These are phyloP conservation scores for Andrena hattorfiana DNA, from an alignment of 2,888 invertebrate genomes.

Conservation along the genomic window DNA sequence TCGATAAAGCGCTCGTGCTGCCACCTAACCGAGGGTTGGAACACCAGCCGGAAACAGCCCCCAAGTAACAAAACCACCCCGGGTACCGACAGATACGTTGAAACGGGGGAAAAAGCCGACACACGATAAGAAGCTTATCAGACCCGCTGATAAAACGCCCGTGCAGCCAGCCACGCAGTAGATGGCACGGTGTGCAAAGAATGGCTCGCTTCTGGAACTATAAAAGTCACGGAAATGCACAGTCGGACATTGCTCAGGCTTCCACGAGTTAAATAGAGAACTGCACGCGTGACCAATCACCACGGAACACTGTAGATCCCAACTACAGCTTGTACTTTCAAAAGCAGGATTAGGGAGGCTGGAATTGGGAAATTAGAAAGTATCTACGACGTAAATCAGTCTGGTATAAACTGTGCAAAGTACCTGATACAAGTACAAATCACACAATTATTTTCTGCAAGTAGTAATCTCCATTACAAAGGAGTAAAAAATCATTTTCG, in stretches of 20 bases:
- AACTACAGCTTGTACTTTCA: background rate
- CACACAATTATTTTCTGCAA: no score
- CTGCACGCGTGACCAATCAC: conserved; percentile 29
- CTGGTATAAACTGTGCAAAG: no score
- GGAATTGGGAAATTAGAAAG: background rate
- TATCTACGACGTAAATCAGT: background rate
- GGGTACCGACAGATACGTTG: conserved; percentile 47
- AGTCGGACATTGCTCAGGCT: background rate
- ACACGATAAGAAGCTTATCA: conserved; percentile 40
- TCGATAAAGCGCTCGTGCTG: conserved; percentile 38
- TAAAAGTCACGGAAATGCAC: conserved; percentile 11
- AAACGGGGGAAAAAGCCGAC: conserved; percentile 10
- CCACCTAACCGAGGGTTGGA: conserved; percentile 64
- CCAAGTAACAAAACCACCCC: conserved; percentile 6
- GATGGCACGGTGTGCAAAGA: conserved; percentile 42
- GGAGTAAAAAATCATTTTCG: background rate
- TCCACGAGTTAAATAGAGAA: conserved; percentile 10
- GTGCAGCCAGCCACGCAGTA: conserved; percentile 16
- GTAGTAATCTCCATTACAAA: no score
- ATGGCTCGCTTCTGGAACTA: background rate
- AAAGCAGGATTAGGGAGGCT: background rate
- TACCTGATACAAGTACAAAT: no score
- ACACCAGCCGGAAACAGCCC: conserved; percentile 27
- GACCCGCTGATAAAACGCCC: background rate
- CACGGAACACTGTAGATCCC: conserved; percentile 8